Evolutionary conservation across 2,113 vertebrate species (phyloP).

Genomic region (Microtus oregoni): DNA sequence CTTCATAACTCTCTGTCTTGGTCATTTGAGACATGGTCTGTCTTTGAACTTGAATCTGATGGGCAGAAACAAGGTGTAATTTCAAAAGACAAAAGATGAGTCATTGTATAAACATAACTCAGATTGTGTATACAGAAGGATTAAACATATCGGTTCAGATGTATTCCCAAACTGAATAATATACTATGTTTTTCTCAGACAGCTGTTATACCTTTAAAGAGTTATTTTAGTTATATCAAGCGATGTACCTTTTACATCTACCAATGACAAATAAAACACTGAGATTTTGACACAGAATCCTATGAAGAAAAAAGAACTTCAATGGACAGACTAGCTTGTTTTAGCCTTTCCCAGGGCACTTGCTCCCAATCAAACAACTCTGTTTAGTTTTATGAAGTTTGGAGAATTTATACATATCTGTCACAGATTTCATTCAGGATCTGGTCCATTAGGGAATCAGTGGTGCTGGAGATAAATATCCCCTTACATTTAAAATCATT

Average conservation of each 20-base stretch:
- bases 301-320: slow-evolving; percentile 49
- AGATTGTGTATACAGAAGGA: not conserved
- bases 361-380: slow-evolving; percentile 74
- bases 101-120: not conserved
- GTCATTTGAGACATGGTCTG: not conserved
- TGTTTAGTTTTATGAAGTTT: slow-evolving; percentile 72
- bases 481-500: slow-evolving; percentile 86
- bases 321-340: slow-evolving; percentile 68
- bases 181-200: not conserved
- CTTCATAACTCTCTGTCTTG: not conserved
- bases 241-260: not conserved
- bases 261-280: not conserved
- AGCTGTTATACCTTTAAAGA: not conserved
- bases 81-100: not conserved
- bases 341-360: slow-evolving; percentile 73
- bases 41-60: not conserved
- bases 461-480: slow-evolving; percentile 85
- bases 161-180: slow-evolving; percentile 1
- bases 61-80: not conserved
- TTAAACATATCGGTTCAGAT: not conserved
- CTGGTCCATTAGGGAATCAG: slow-evolving; percentile 75
- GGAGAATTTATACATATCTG: slow-evolving; percentile 80
- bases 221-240: not conserved
- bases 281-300: not conserved
- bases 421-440: slow-evolving; percentile 77